These are phyloP conservation scores for Momotus momota DNA, from an alignment of 2,797 vertebrate genomes.

Conservation along the genomic window DNA sequence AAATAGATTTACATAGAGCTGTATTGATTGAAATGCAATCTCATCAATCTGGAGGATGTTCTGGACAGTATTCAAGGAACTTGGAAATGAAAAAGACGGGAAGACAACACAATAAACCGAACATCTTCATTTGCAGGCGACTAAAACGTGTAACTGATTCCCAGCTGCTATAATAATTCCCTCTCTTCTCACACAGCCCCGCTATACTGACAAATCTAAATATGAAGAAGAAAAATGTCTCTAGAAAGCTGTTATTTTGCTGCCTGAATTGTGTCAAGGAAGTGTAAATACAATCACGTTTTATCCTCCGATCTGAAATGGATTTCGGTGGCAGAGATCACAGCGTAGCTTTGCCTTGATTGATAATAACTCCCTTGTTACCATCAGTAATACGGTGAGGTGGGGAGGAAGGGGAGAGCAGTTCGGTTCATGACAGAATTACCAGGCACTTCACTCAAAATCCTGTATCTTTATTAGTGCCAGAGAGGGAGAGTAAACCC, in stretches of 20 bases:
- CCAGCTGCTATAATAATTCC: constrained; percentile 64
- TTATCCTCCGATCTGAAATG: constrained; percentile 81
- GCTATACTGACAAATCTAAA: constrained; percentile 79
- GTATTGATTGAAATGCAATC: constrained; percentile 51
- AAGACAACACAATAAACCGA: not conserved
- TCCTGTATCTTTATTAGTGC: not conserved
- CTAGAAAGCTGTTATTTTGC: constrained; percentile 80
- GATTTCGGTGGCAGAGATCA: constrained; percentile 78
- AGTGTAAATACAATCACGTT: constrained; percentile 84
- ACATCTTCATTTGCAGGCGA: constrained; percentile 70
- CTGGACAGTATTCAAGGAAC: constrained; percentile 15
- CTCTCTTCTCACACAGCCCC: constrained; percentile 40
- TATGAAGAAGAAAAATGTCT: constrained; percentile 79
- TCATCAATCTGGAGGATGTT: constrained; percentile 24
- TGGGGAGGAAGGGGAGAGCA: constrained; percentile 43
- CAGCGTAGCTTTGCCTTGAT: constrained; percentile 74
- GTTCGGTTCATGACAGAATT: constrained; percentile 60
- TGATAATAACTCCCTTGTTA: constrained; percentile 81
- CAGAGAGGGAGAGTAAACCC: not conserved
- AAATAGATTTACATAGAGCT: constrained; percentile 66
- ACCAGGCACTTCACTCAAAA: constrained; percentile 68
- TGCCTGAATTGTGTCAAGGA: constrained; percentile 79
- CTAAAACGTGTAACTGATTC: constrained; percentile 36
- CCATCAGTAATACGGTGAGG: constrained; percentile 64
- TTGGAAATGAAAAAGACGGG: constrained; percentile 24